Evolutionary conservation across 2,888 invertebrate species (phyloP).

Genomic region (Ctena decussata): DNA sequence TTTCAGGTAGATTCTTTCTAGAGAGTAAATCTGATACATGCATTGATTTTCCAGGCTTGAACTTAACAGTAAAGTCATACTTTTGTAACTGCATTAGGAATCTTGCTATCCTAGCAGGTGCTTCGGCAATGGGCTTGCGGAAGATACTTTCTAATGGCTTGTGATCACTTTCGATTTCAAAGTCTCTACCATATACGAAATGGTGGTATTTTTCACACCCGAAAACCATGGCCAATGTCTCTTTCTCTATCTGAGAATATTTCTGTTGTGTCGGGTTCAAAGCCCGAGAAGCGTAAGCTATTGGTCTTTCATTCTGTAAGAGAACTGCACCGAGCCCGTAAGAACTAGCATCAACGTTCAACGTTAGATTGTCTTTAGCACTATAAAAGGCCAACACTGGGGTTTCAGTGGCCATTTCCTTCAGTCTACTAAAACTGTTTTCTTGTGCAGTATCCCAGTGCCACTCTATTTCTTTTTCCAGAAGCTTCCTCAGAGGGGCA

Average conservation of each 20-base stretch:
- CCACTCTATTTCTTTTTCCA: constrained; percentile 32
- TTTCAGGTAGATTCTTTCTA: constrained; percentile 34
- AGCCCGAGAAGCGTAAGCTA: constrained; percentile 62
- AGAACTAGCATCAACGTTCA: constrained; percentile 25
- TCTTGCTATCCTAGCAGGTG: constrained; percentile 61
- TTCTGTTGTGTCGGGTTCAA: constrained; percentile 56
- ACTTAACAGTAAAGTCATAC: constrained; percentile 51
- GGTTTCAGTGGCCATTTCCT: constrained; percentile 11
- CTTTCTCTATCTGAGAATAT: constrained; percentile 74
- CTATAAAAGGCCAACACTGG: constrained; percentile 41
- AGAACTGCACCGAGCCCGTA: constrained; percentile 66
- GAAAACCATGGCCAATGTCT: constrained; percentile 62
- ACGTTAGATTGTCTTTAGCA: neutral
- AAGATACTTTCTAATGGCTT: constrained; percentile 64
- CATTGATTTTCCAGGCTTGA: constrained; percentile 60
- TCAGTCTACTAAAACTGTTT: constrained; percentile 23
- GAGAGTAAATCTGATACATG: constrained; percentile 59
- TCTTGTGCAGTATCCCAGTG: constrained; percentile 30
- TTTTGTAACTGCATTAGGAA: constrained; percentile 64
- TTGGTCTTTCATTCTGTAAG: constrained; percentile 56
- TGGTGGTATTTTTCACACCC: constrained; percentile 59
- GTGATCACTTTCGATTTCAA: constrained; percentile 61
- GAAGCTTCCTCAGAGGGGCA: constrained; percentile 28
- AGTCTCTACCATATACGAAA: constrained; percentile 56
- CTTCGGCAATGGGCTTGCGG: constrained; percentile 52